Evolutionary conservation across 2,888 invertebrate genomes (phyloP), one percentile per base, ranked within the genome.

Genomic region (Agrotis exclamationis): DNA sequence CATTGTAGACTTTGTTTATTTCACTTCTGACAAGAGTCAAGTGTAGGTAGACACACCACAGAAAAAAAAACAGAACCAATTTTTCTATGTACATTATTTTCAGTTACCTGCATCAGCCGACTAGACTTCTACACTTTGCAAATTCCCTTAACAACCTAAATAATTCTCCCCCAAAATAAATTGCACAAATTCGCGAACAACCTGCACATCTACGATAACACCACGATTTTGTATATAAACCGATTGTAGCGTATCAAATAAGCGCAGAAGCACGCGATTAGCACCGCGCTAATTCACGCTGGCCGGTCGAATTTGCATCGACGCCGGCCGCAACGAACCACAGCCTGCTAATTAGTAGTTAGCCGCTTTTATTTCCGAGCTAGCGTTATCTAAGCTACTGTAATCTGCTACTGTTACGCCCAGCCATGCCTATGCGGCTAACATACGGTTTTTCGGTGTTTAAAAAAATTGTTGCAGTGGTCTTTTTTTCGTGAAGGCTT

Each of bases 361-460:
- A 89, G 89, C 89, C 88, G 93, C 89, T 94, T 95, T 95, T 96
- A 94, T 95, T 95, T 96, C 95, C 95, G 91, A 90, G 89, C 88
- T 84, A 88, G 80, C 90, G 91, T 89, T 95, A 95, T 95, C 95
- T 94, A 91, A 92, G 91, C 93, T 89, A 75, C 84, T 87, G 91
- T 93, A 93, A 95, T 94, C 94, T 90, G 92, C 93, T 88, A 86
- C 92, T 85, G 89, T 87, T 85, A 90, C 93, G 93, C 93, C 93
- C 90, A 78, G 69, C 81, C 68, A 67, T 82, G 86, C 87, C 87
- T 87, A 82, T 79, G 65, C 76, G 68, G 76, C 58, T 62, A 67
- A 79, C 72, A 64, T 76, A 81, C 68, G 66, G 50, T 63, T 77
- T 79, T 79, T 74, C 7, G 74, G 73, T 70, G 71, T 70, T 70